phyloP scores from a whole-genome alignment of 2,888 invertebrate species.

The Eristalis tenax region DNA sequence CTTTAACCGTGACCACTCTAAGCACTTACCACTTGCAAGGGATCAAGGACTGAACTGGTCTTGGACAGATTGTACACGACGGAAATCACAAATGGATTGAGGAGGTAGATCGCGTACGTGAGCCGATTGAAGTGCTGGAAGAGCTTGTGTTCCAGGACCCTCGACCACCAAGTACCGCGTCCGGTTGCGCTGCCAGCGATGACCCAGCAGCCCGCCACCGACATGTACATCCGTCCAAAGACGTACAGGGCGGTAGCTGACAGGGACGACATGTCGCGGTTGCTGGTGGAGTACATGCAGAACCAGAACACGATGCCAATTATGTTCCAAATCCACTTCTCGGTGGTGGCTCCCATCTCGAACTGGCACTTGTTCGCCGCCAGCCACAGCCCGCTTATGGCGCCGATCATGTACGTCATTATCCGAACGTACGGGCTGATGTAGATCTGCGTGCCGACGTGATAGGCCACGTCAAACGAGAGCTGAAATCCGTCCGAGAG shows the following conservation, averaged over 20 bases:
- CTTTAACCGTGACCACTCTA: too few species aligned
- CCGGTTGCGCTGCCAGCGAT: slow-evolving; percentile 83
- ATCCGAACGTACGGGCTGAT: slow-evolving; percentile 83
- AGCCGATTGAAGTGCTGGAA: slow-evolving; percentile 82
- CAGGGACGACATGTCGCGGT: slow-evolving; percentile 81
- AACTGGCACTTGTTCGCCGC: slow-evolving; percentile 77
- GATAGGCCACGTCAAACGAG: slow-evolving; percentile 79
- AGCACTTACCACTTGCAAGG: slow-evolving; percentile 79
- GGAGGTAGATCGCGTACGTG: slow-evolving; percentile 84
- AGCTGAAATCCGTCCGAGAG: slow-evolving; percentile 77
- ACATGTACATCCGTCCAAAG: slow-evolving; percentile 83
- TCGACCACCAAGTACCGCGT: slow-evolving; percentile 81
- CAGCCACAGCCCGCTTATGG: slow-evolving; percentile 81
- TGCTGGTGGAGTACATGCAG: slow-evolving; percentile 79
- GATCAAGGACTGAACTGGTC: slow-evolving; percentile 79
- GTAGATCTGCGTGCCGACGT: slow-evolving; percentile 81
- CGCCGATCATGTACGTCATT: slow-evolving; percentile 82
- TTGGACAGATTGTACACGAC: slow-evolving; percentile 81
- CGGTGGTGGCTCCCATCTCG: slow-evolving; percentile 74
- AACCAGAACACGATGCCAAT: slow-evolving; percentile 77
- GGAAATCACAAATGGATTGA: slow-evolving; percentile 83
- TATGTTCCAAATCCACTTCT: slow-evolving; percentile 78
- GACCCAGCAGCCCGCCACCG: slow-evolving; percentile 83
- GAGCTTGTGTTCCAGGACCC: slow-evolving; percentile 78
- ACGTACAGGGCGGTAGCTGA: slow-evolving; percentile 82